Percentiles rank a stretch among this genome's conserved stretches.
Conservation (phyloP, 2,888 invertebrate species). For the Xylophagus ater region DNA sequence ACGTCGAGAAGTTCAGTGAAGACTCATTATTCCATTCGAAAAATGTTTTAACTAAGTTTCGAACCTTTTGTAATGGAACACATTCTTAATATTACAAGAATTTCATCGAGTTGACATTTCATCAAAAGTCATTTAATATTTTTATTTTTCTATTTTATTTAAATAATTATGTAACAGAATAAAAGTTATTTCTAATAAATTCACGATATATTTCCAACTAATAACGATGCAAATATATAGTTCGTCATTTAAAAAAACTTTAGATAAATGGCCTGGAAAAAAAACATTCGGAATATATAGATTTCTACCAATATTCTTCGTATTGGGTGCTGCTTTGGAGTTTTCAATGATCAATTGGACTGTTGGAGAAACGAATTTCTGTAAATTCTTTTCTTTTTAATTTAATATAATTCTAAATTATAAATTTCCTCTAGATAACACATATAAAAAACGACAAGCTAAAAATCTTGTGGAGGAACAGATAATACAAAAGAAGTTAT, state of each 20-base stretch:
- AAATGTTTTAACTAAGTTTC: too few species aligned
- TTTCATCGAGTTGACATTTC: too few species aligned
- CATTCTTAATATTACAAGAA: too few species aligned
- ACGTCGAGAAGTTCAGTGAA: too few species aligned
- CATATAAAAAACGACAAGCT: conserved; percentile 62
- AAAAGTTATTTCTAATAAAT: too few species aligned
- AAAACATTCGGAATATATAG: conserved; percentile 68
- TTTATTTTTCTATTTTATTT: too few species aligned
- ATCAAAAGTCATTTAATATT: too few species aligned
- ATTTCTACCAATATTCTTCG: conserved; percentile 75
- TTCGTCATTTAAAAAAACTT: conserved; percentile 35
- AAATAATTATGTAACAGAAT: too few species aligned
- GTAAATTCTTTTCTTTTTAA: conserved; percentile 41
- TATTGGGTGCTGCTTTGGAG: conserved; percentile 71
- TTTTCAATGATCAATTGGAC: conserved; percentile 90
- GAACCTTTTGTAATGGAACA: too few species aligned
- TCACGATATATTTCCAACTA: too few species aligned
- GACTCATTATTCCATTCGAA: too few species aligned
- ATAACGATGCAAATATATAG: conserved; percentile 34
- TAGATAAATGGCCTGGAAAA: conserved; percentile 73
- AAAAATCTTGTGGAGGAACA: conserved; percentile 51
- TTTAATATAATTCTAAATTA: conserved; percentile 1
- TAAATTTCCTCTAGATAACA: conserved; percentile 42
- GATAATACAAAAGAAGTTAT: not conserved
- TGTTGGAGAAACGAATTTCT: conserved; percentile 79